Evolutionary conservation across 2,888 invertebrate species (phyloP).

Genomic region (Hydraecia micacea): DNA sequence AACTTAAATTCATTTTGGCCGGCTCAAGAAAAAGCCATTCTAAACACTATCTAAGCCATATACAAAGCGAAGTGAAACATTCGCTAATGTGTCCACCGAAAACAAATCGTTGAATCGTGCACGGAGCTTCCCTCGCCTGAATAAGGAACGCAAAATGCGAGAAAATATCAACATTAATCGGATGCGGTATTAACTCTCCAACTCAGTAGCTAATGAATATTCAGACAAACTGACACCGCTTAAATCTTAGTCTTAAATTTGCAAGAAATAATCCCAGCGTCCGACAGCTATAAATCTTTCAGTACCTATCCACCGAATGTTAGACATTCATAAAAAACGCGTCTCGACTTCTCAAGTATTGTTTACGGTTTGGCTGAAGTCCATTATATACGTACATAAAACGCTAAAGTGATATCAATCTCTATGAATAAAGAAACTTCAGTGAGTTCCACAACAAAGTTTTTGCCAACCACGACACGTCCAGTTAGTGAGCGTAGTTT

Average conservation of each 20-base stretch:
- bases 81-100: slow-evolving; percentile 73
- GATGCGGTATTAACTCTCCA: slow-evolving; percentile 77
- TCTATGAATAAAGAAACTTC: slow-evolving; percentile 19
- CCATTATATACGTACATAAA: slow-evolving; percentile 23
- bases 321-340: slow-evolving; percentile 51
- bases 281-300: slow-evolving; percentile 79
- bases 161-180: slow-evolving; percentile 76
- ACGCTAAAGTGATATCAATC: slow-evolving; percentile 26
- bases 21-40: slow-evolving; percentile 72
- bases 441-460: slow-evolving; percentile 21
- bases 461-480: slow-evolving; percentile 36
- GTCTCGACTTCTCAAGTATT: slow-evolving; percentile 28
- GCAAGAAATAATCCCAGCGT: slow-evolving; percentile 82
- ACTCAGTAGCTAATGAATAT: slow-evolving; percentile 82
- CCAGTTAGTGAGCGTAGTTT: slow-evolving; percentile 33
- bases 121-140: slow-evolving; percentile 51
- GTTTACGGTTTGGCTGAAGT: slow-evolving; percentile 32
- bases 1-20: slow-evolving; percentile 66
- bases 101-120: slow-evolving; percentile 75
- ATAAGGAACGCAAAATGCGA: slow-evolving; percentile 66
- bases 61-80: slow-evolving; percentile 68
- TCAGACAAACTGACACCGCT: slow-evolving; percentile 81
- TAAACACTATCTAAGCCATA: slow-evolving; percentile 65
- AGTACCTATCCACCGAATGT: slow-evolving; percentile 67
- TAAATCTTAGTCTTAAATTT: slow-evolving; percentile 82